These are phyloP conservation scores for Oryzaephilus surinamensis DNA, from an alignment of 1,140 invertebrate species.

Conservation along the genomic window DNA sequence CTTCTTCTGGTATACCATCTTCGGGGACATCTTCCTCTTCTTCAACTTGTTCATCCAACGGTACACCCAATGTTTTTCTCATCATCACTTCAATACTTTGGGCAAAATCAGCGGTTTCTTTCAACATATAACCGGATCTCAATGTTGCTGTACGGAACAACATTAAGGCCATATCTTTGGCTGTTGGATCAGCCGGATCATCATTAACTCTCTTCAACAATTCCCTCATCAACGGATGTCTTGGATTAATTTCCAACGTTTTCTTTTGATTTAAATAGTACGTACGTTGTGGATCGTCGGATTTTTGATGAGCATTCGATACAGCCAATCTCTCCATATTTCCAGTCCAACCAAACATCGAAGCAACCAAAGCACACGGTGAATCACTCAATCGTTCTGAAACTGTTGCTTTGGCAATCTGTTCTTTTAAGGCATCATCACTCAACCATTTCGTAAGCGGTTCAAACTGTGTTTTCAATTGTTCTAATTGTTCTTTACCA, in stretches of 20 bases:
- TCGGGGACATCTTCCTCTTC: conserved; percentile 38
- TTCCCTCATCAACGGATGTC: conserved; percentile 92
- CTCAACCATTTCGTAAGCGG: conserved; percentile 86
- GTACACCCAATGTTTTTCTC: conserved; percentile 69
- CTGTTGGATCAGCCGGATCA: conserved; percentile 66
- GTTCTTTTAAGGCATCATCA: conserved; percentile 75
- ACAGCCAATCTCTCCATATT: conserved; percentile 97
- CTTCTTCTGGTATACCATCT: conserved; percentile 33
- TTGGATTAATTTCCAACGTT: conserved; percentile 93
- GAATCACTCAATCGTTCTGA: conserved; percentile 87
- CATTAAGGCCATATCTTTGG: conserved; percentile 80
- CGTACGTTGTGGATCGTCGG: conserved; percentile 79
- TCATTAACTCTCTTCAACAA: conserved; percentile 72
- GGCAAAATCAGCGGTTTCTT: conserved; percentile 80
- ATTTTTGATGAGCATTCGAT: conserved; percentile 94
- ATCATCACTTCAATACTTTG: conserved; percentile 80
- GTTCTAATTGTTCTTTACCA: conserved; percentile 73
- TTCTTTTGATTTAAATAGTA: conserved; percentile 97
- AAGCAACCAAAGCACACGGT: conserved; percentile 93
- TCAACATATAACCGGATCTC: conserved; percentile 76
- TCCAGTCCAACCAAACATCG: conserved; percentile 95
- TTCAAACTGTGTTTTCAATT: conserved; percentile 72
- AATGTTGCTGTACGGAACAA: conserved; percentile 92
- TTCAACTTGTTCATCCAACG: conserved; percentile 57
- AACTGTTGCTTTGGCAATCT: conserved; percentile 72